Evolutionary conservation across 1,140 invertebrate species (phyloP).

Genomic region (Latrodectus geometricus): DNA sequence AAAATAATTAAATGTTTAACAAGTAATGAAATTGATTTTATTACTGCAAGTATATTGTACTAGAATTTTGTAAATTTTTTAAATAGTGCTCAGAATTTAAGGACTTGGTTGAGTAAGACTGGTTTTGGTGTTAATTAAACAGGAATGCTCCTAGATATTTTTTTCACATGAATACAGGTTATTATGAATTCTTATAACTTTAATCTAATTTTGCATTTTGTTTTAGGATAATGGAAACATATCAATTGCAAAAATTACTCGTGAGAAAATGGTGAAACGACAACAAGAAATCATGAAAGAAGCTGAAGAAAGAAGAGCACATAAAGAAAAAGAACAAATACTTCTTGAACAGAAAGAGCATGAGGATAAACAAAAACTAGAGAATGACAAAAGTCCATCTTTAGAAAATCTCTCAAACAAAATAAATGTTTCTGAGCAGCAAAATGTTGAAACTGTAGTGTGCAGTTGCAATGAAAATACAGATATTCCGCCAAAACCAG

Average conservation of each 20-base stretch:
- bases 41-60: too few relatives aligned
- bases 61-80: too few relatives aligned
- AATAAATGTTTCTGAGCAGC: neutral
- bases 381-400: slow-evolving; percentile 8
- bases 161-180: too few relatives aligned
- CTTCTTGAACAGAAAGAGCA: slow-evolving; percentile 64
- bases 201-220: neutral
- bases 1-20: too few relatives aligned
- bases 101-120: too few relatives aligned
- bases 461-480: neutral
- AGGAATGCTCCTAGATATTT: too few relatives aligned
- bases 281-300: slow-evolving; percentile 66
- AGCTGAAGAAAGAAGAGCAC: slow-evolving; percentile 66
- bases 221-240: slow-evolving; percentile 54
- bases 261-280: slow-evolving; percentile 65
- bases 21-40: too few relatives aligned
- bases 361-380: slow-evolving; percentile 64
- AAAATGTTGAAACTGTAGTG: neutral
- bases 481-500: slow-evolving; percentile 2
- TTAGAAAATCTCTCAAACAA: neutral
- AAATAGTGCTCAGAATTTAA: too few relatives aligned
- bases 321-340: slow-evolving; percentile 64
- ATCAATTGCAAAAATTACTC: slow-evolving; percentile 63
- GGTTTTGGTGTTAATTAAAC: too few relatives aligned
- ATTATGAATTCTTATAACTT: neutral